phyloP scores from a whole-genome alignment of 1,140 invertebrate genomes.

The Ips nitidus region DNA sequence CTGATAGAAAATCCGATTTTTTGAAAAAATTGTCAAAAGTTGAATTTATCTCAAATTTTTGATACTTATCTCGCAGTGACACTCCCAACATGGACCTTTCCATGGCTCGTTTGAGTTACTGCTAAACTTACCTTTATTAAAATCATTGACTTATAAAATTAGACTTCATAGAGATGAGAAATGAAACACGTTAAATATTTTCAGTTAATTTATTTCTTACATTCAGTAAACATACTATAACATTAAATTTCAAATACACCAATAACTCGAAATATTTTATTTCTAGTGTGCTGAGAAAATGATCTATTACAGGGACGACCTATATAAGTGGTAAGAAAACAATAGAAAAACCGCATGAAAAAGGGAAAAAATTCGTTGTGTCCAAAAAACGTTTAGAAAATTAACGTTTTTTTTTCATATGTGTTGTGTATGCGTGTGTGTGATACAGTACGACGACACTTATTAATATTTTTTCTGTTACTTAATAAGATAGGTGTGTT shows the following conservation, averaged over 20 bases:
- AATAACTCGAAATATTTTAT: slow-evolving; percentile 47
- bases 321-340: slow-evolving; percentile 36
- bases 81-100: no score
- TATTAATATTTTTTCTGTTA: slow-evolving; percentile 32
- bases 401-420: not conserved
- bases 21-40: no score
- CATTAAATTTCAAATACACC: slow-evolving; percentile 49
- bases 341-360: slow-evolving; percentile 9
- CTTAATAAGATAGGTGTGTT: slow-evolving; percentile 31
- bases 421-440: not conserved
- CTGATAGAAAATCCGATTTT: no score
- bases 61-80: no score
- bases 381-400: slow-evolving; percentile 27
- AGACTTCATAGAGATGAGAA: not conserved
- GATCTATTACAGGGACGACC: slow-evolving; percentile 29
- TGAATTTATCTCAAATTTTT: no score
- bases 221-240: slow-evolving; percentile 48
- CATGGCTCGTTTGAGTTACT: no score
- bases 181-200: slow-evolving; percentile 7
- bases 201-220: slow-evolving; percentile 39
- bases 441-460: slow-evolving; percentile 33
- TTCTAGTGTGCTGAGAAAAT: slow-evolving; percentile 41
- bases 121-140: no score
- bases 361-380: slow-evolving; percentile 23
- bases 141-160: no score